Evolutionary conservation across 2,888 invertebrate genomes (phyloP), one percentile per base, ranked within the genome.

Genomic region (Phlogophora meticulosa): DNA sequence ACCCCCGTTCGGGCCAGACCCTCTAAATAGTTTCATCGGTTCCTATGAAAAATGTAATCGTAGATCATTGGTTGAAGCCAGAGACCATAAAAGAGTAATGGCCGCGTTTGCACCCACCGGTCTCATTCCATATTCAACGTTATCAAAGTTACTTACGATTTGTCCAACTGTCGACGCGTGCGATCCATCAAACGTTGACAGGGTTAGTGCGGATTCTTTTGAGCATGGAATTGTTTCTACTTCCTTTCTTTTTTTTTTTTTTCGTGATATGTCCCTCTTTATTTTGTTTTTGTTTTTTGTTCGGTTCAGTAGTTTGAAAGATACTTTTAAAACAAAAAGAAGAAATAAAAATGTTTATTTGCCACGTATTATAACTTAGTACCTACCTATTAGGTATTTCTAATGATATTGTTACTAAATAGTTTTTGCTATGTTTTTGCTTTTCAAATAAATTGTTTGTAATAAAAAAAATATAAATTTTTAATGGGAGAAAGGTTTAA

Each of bases 11-110:
- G 28, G 76, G 76, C 62, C 60, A 48, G 59, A 75, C 84, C 85
- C 84, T 84, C 71, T 80, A 87, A 87, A 88, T 88, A 88, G 89
- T 88, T 89, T 84, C 85, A 86, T 88, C 87, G 87, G 85, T 82
- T 84, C 78, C 84, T 83, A 86, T 90, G 90, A 92, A 90, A 92
- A 89, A 92, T 92, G 90, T 90, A 86, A 88, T 86, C 87, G 89
- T 90, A 87, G 76, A 88, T 92, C 91, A 91, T 86, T 83, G 76
- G 79, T 70, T 81, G 82, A 78, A 82, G 74, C 82, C 79, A 83
- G 72, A 67, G 83, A 81, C 85, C 84, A 84, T 86, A 87, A 85
- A 87, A 85, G 88, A 90, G 86, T 80, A 80, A 82, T 84, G 67
- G 75, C 24, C 7, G 4, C 66, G 63, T 80, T 91, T 82, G 84